Conservation (phyloP, 2,113 vertebrate species). For the Ophthalmotilapia sp. region DNA sequence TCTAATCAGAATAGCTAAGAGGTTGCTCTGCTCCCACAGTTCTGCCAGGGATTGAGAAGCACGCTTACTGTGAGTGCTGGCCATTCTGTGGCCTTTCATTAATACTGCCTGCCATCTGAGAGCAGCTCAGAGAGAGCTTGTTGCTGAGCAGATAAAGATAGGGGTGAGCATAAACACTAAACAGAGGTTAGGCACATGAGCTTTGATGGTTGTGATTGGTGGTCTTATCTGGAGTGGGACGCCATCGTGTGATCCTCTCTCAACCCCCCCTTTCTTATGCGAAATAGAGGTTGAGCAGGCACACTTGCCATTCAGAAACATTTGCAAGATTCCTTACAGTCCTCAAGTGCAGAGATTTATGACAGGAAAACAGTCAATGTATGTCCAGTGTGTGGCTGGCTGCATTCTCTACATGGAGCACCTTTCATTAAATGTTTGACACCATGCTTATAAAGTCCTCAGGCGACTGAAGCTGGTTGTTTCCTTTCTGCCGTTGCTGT, state of each 20-base stretch:
- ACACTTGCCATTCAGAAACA: slow-evolving; percentile 19
- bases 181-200: slow-evolving; percentile 5
- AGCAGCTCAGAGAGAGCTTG: slow-evolving; percentile 53
- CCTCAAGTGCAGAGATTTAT: slow-evolving; percentile 11
- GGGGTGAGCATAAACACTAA: slow-evolving; percentile 34
- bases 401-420: neutral
- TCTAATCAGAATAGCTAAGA: slow-evolving; percentile 18
- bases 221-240: slow-evolving; percentile 40
- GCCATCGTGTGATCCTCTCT: neutral
- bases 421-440: neutral
- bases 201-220: slow-evolving; percentile 34
- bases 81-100: slow-evolving; percentile 34
- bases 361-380: neutral
- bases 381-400: neutral
- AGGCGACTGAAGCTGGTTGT: neutral
- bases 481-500: neutral
- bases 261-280: neutral
- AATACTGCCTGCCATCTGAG: slow-evolving; percentile 46
- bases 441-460: neutral
- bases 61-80: slow-evolving; percentile 17
- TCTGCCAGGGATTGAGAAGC: slow-evolving; percentile 7
- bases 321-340: slow-evolving; percentile 43
- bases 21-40: slow-evolving; percentile 20
- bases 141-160: slow-evolving; percentile 66
- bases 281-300: neutral